Evolutionary conservation across 2,797 vertebrate species (phyloP).

Genomic region (Agapornis canus): DNA sequence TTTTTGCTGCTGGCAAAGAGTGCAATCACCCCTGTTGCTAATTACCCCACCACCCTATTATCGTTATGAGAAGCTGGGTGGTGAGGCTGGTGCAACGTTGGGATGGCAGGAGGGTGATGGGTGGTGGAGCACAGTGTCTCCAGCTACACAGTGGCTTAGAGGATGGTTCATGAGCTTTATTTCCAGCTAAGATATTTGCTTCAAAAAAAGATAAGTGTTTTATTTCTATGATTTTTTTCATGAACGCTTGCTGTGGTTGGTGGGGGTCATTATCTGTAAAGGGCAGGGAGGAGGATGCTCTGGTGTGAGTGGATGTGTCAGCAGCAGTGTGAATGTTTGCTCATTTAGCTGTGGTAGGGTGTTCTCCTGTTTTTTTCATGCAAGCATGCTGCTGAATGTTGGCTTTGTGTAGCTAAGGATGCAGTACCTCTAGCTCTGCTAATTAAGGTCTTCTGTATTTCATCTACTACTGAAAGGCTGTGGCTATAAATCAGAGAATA

Average conservation of each 20-base stretch:
- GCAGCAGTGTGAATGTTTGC: fast-evolving
- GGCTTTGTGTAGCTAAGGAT: not conserved
- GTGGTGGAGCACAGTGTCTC: fast-evolving
- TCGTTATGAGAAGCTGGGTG: fast-evolving
- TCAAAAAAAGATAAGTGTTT: fast-evolving
- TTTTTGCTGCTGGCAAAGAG: not conserved
- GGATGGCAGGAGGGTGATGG: fast-evolving
- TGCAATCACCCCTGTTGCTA: not conserved
- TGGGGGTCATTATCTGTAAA: fast-evolving
- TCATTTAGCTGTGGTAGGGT: fast-evolving
- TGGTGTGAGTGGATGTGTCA: not conserved
- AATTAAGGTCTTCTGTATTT: not conserved
- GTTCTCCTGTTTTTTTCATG: not conserved
- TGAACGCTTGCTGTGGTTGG: fast-evolving
- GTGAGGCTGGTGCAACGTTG: fast-evolving
- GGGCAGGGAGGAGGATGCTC: fast-evolving
- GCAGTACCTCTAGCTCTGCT: not conserved
- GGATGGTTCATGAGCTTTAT: fast-evolving
- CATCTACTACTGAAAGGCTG: not conserved
- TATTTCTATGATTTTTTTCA: not conserved
- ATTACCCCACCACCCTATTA: not conserved
- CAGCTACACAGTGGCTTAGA: fast-evolving
- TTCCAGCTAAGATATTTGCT: fast-evolving
- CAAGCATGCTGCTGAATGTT: fast-evolving
- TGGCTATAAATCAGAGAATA: not conserved